These are phyloP conservation scores for Micromesistius poutassou DNA, from an alignment of 2,797 vertebrate species.

Conservation along the genomic window DNA sequence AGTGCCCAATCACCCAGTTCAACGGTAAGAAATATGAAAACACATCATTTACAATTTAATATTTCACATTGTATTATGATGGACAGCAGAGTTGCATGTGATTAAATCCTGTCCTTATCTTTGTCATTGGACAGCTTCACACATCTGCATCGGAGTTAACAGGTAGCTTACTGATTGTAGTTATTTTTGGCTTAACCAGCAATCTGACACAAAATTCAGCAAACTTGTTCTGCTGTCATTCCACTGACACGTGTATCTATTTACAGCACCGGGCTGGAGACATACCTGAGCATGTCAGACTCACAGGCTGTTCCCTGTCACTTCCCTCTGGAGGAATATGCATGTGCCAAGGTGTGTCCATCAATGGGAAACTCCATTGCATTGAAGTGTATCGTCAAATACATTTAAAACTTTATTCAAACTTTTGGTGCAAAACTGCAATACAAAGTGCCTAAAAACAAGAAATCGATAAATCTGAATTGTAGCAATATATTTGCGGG, in stretches of 20 bases:
- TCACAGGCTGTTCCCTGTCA: conserved; percentile 35
- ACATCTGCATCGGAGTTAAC: conserved; percentile 51
- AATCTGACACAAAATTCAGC: neutral
- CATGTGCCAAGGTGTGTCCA: conserved; percentile 63
- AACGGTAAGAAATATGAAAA: conserved; percentile 53
- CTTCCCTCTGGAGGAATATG: conserved; percentile 53
- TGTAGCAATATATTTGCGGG: neutral
- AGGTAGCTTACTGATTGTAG: conserved; percentile 36
- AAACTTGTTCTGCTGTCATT: neutral
- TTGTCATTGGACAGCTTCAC: conserved; percentile 43
- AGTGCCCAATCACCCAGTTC: conserved; percentile 57
- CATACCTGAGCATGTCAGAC: conserved; percentile 25
- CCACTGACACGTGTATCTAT: neutral
- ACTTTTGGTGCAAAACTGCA: neutral
- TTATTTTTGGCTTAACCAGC: neutral
- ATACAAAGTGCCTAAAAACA: neutral
- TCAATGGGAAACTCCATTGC: neutral
- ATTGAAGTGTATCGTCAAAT: neutral
- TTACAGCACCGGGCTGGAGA: conserved; percentile 52
- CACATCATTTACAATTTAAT: neutral
- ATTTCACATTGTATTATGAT: neutral
- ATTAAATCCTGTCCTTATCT: neutral
- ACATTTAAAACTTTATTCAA: neutral
- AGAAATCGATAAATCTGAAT: neutral
- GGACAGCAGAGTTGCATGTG: neutral